These are phyloP conservation scores for Diadema setosum DNA, from an alignment of 35 echinoderm and acorn worm species.

Conservation along the genomic window DNA sequence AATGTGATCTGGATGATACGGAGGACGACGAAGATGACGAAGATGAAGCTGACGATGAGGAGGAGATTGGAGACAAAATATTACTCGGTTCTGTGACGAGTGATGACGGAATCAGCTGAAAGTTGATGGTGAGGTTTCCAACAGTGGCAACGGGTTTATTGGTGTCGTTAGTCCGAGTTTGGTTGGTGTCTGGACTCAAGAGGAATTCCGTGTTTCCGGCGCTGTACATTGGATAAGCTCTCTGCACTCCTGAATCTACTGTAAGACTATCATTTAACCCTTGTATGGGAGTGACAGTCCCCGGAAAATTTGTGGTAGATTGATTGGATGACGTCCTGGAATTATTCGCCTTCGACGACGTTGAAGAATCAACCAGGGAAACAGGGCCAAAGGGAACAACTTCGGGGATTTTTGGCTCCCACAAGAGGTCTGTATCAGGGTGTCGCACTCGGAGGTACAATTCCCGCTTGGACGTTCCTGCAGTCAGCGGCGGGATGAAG, in stretches of 20 bases:
- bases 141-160: not conserved
- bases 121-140: not conserved
- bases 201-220: not conserved
- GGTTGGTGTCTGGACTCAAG: not conserved
- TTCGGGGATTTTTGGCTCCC: not conserved
- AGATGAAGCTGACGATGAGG: not conserved
- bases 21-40: not conserved
- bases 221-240: not conserved
- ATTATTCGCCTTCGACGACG: not conserved
- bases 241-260: not conserved
- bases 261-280: not conserved
- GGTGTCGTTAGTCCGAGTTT: no score
- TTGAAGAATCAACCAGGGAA: not conserved
- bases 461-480: not conserved
- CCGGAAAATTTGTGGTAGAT: not conserved
- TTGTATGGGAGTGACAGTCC: not conserved
- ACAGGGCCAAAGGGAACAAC: not conserved
- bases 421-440: not conserved
- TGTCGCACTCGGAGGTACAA: not conserved
- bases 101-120: not conserved
- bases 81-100: not conserved
- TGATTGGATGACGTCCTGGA: not conserved
- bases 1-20: not conserved
- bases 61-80: not conserved
- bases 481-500: not conserved